phyloP scores from a whole-genome alignment of 1,140 invertebrate species.

The Olivierus martensii region DNA sequence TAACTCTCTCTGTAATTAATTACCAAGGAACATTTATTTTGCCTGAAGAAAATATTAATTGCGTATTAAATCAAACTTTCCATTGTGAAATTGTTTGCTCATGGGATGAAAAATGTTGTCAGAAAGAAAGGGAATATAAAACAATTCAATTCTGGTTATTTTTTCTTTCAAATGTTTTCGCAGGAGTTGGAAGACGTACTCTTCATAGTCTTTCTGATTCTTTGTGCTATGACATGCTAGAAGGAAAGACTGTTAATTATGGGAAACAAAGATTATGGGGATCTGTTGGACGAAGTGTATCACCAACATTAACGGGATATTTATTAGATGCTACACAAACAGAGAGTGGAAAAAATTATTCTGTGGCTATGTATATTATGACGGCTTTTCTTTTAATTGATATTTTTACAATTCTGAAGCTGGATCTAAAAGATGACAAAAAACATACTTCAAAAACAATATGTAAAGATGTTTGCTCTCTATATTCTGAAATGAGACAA shows the following conservation, averaged over 20 bases:
- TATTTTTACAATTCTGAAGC: not conserved
- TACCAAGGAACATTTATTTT: no score
- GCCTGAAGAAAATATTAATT: no score
- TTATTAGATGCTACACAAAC: not conserved
- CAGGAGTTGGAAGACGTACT: not conserved
- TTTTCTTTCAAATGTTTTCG: not conserved
- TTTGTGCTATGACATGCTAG: slow-evolving; percentile 6
- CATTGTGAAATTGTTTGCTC: no score
- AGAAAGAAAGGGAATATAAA: no score
- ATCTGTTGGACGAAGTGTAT: slow-evolving; percentile 5
- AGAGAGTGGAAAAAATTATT: slow-evolving; percentile 20
- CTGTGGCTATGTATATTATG: not conserved
- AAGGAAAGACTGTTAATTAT: not conserved
- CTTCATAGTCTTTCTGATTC: slow-evolving; percentile 3
- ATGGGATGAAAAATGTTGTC: no score
- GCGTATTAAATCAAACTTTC: no score
- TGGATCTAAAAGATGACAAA: not conserved
- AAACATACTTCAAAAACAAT: slow-evolving; percentile 1
- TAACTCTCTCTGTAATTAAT: no score
- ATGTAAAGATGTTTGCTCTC: slow-evolving; percentile 4
- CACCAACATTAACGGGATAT: slow-evolving; percentile 2
- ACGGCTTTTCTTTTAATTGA: not conserved
- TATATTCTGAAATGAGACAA: not conserved
- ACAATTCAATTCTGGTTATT: slow-evolving; percentile 2
- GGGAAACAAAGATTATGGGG: slow-evolving; percentile 11